A percentile compares a stretch with the other conserved stretches of the same genome.
Evolutionary conservation across 92 coral and sea anemone genomes (phyloP).

Genomic region (Ricordea florida): DNA sequence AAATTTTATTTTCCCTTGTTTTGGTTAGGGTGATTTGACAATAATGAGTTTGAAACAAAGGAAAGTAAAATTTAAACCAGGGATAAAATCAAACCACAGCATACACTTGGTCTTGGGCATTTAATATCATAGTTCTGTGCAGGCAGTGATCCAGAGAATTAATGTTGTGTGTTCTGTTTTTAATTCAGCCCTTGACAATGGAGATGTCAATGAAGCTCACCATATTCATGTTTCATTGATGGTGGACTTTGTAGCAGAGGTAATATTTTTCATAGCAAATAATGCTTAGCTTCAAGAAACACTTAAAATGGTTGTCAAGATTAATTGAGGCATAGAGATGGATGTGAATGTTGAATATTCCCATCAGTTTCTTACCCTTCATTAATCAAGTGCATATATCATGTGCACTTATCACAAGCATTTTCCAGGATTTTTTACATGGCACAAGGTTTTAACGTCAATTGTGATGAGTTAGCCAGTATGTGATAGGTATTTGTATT

Average conservation of each 20-base stretch:
- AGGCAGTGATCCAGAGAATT: background rate
- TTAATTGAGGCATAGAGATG: background rate
- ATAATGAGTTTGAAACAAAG: no score
- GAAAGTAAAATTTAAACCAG: no score
- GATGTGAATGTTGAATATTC: background rate
- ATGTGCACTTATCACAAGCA: no score
- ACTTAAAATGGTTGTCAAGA: background rate
- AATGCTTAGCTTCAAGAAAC: background rate
- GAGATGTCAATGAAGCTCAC: constrained; percentile 87
- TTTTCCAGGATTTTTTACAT: no score
- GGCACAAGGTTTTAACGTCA: no score
- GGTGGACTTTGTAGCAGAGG: constrained; percentile 98
- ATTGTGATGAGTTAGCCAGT: no score
- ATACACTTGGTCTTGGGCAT: no score
- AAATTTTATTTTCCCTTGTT: no score
- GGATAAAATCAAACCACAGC: no score
- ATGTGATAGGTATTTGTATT: no score
- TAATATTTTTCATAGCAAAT: background rate
- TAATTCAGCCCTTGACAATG: constrained; percentile 79
- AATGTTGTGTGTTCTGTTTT: background rate
- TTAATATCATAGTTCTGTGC: background rate
- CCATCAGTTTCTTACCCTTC: background rate
- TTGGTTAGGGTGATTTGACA: no score
- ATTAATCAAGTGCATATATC: no score
- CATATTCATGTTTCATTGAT: constrained; percentile 86